Conservation (phyloP, 2,888 invertebrate species). For the Vandiemenella viatica region DNA sequence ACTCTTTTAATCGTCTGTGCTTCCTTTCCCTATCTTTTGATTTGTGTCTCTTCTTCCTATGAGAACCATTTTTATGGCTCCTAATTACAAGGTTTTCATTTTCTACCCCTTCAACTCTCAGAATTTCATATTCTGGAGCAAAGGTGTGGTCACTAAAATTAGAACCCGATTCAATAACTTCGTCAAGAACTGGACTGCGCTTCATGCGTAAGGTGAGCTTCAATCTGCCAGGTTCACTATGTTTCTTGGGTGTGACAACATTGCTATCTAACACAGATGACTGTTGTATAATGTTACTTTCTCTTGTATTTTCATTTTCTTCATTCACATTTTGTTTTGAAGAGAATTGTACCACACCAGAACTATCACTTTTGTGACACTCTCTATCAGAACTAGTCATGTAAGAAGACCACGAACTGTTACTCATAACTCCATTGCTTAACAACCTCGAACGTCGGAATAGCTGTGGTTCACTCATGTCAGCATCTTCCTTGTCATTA, state of each 20-base stretch:
- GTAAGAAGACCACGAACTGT: neutral
- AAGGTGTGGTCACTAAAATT: slow-evolving; percentile 48
- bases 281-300: neutral
- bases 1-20: slow-evolving; percentile 4
- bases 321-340: neutral
- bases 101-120: slow-evolving; percentile 64
- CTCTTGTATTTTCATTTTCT: neutral
- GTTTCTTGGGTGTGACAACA: slow-evolving; percentile 8
- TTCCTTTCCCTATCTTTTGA: slow-evolving; percentile 28
- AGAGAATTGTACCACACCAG: neutral
- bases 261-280: neutral
- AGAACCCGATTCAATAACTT: slow-evolving; percentile 66
- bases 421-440: neutral
- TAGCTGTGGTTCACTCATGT: slow-evolving; percentile 12
- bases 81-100: slow-evolving; percentile 21
- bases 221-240: slow-evolving; percentile 25
- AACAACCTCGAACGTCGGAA: slow-evolving; percentile 8
- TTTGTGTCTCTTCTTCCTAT: slow-evolving; percentile 46
- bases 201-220: slow-evolving; percentile 76
- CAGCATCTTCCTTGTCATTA: slow-evolving; percentile 30
- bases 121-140: slow-evolving; percentile 69
- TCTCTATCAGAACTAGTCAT: slow-evolving; percentile 2
- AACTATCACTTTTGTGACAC: neutral
- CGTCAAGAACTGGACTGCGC: slow-evolving; percentile 70
- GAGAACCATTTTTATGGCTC: slow-evolving; percentile 18